These are phyloP conservation scores for Oscheius sp. DNA, from an alignment of 2,888 invertebrate species.

Conservation along the genomic window DNA sequence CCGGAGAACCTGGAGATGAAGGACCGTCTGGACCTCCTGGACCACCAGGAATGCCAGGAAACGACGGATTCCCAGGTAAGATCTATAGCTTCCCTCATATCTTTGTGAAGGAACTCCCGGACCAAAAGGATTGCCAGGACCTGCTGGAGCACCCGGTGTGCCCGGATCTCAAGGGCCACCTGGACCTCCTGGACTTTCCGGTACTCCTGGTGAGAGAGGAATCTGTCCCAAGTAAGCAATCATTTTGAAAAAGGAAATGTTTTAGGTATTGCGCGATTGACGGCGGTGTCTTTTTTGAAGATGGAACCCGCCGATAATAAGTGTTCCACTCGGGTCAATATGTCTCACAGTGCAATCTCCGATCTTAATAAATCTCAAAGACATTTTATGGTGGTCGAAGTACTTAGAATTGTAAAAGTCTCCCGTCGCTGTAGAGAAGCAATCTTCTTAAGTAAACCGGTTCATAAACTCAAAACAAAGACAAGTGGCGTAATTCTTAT, in stretches of 20 bases:
- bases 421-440: too few species aligned
- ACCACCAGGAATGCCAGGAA: slow-evolving; percentile 53
- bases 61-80: slow-evolving; percentile 63
- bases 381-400: too few species aligned
- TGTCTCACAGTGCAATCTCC: slow-evolving; percentile 24
- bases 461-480: too few species aligned
- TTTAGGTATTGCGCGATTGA: slow-evolving; percentile 58
- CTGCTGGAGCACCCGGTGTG: slow-evolving; percentile 19
- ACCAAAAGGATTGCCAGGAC: slow-evolving; percentile 19
- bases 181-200: slow-evolving; percentile 35
- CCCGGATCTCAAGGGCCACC: slow-evolving; percentile 22
- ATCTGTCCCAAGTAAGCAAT: too few species aligned
- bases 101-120: slow-evolving; percentile 30
- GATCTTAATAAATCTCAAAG: slow-evolving; percentile 13
- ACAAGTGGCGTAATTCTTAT: too few species aligned
- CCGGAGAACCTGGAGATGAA: slow-evolving; percentile 27
- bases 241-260: slow-evolving; percentile 57
- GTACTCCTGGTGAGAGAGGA: slow-evolving; percentile 2
- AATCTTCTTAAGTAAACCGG: too few species aligned
- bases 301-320: slow-evolving; percentile 65
- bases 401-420: too few species aligned
- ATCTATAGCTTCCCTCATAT: slow-evolving; percentile 57
- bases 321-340: slow-evolving; percentile 5
- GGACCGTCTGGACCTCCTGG: slow-evolving; percentile 46
- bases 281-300: slow-evolving; percentile 69